A percentile compares a stretch with the other conserved stretches of the same genome.
Evolutionary conservation across 2,113 vertebrate species (phyloP).

Genomic region (Eupsittula cactorum): DNA sequence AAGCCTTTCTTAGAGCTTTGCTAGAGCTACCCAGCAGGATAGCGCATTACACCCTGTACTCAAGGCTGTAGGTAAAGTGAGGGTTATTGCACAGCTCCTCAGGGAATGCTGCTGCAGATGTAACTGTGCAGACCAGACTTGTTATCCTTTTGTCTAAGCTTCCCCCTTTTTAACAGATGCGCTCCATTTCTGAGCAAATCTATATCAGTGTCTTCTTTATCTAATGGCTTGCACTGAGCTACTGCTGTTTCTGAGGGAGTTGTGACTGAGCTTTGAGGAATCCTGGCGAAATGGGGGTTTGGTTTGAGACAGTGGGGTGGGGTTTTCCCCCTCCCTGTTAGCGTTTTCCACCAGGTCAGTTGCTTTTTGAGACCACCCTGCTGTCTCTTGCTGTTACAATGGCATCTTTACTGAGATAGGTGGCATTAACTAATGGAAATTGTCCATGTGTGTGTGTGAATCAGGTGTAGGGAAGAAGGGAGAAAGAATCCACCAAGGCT

Average conservation of each 20-base stretch:
- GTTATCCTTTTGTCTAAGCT: background rate
- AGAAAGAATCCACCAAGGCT: background rate
- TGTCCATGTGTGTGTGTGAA: background rate
- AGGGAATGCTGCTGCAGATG: background rate
- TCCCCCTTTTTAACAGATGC: background rate
- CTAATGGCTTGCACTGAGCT: background rate
- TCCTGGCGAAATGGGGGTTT: background rate
- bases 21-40: background rate
- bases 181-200: background rate
- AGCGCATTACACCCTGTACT: background rate
- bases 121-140: background rate
- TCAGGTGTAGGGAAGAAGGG: background rate
- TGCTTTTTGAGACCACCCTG: background rate
- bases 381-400: background rate
- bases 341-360: background rate
- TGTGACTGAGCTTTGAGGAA: background rate
- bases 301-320: background rate
- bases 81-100: background rate
- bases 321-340: background rate
- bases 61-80: background rate
- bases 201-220: background rate
- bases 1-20: background rate
- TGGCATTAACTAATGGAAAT: background rate
- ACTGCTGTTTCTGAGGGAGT: background rate
- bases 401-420: background rate